A percentile compares a stretch with the other conserved stretches of the same genome.
These are phyloP conservation scores for Psilopsiagon aymara DNA, from an alignment of 2,113 vertebrate genomes.

Conservation along the genomic window DNA sequence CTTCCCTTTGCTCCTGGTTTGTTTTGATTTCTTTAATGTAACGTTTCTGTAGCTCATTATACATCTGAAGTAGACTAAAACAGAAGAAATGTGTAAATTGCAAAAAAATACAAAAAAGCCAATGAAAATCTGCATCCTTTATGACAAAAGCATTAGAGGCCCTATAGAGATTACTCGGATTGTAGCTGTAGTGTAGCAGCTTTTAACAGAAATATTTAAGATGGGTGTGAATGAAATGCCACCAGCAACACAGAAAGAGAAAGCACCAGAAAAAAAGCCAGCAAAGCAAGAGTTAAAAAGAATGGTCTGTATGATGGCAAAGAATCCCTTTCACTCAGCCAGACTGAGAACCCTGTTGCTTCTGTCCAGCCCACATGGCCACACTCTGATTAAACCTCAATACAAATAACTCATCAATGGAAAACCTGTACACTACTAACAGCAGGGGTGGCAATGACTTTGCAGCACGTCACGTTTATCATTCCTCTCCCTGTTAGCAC, in stretches of 20 bases:
- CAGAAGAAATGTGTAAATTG: constrained; percentile 6
- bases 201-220: not conserved
- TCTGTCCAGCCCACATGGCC: not conserved
- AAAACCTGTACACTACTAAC: not conserved
- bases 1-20: constrained; percentile 63
- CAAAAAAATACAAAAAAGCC: not conserved
- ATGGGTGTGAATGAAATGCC: not conserved
- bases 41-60: constrained; percentile 59
- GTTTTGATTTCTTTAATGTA: constrained; percentile 63
- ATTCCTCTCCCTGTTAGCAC: not conserved
- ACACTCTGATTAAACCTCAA: not conserved
- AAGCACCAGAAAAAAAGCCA: not conserved
- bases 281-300: not conserved
- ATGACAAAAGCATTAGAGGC: not conserved
- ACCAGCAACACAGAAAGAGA: not conserved
- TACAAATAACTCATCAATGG: not conserved
- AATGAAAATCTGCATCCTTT: not conserved
- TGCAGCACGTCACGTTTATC: not conserved
- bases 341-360: not conserved
- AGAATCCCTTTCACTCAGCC: not conserved
- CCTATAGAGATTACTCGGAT: not conserved
- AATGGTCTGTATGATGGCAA: not conserved
- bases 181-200: not conserved
- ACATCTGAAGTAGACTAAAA: constrained; percentile 65
- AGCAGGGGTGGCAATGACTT: not conserved